Evolutionary conservation across 2,797 vertebrate species (phyloP).

Genomic region (Apogon talboti): DNA sequence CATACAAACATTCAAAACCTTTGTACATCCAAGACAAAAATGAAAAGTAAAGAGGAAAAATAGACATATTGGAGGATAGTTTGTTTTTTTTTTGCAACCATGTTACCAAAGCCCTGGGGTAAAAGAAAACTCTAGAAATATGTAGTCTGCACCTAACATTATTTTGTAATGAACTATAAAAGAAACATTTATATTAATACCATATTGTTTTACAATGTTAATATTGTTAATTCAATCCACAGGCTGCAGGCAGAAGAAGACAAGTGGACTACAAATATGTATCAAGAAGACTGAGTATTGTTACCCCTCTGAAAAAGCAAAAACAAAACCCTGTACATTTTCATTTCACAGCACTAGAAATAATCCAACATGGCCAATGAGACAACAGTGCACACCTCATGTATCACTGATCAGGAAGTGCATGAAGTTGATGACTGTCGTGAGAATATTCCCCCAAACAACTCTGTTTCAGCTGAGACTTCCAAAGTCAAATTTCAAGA

Average conservation of each 20-base stretch:
- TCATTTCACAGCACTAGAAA: neutral
- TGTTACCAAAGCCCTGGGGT: too few species aligned
- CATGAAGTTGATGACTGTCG: constrained; percentile 37
- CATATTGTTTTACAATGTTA: too few species aligned
- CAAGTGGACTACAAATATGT: neutral
- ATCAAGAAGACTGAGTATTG: constrained; percentile 8
- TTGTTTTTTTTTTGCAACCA: too few species aligned
- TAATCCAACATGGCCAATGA: constrained; percentile 49
- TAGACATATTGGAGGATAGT: too few species aligned
- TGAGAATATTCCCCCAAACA: constrained; percentile 61
- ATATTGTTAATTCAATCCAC: neutral
- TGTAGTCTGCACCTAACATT: neutral
- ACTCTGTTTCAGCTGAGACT: neutral
- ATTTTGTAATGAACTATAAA: neutral
- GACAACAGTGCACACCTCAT: constrained; percentile 6
- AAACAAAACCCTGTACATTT: neutral
- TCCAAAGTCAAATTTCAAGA: constrained; percentile 29
- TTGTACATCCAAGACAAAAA: too few species aligned
- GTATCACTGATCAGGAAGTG: constrained; percentile 7
- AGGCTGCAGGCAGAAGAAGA: constrained; percentile 14
- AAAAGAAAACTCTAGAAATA: too few species aligned
- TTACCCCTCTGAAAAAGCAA: neutral
- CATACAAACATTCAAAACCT: too few species aligned
- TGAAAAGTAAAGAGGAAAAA: too few species aligned
- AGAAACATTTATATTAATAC: neutral